Percentiles rank a stretch among this genome's conserved stretches.
phyloP scores from a whole-genome alignment of 2,888 invertebrate species.

The Malthinus flaveolus region DNA sequence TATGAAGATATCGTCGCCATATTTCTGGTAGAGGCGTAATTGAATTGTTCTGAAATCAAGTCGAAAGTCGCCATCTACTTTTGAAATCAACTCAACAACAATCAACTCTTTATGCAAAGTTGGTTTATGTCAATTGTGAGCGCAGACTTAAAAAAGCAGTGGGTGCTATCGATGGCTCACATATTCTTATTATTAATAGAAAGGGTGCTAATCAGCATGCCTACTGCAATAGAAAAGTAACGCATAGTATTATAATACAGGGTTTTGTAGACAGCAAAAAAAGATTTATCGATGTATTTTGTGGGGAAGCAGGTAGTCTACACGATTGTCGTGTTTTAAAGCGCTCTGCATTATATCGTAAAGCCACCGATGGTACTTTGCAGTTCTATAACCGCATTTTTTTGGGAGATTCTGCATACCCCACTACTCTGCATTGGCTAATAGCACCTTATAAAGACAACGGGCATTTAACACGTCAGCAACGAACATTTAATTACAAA shows the following conservation, averaged over 20 bases:
- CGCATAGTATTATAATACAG: conserved; percentile 16
- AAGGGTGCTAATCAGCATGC: background rate
- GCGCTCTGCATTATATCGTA: conserved; percentile 27
- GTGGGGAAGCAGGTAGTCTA: conserved; percentile 19
- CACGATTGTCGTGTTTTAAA: conserved; percentile 34
- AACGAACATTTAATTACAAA: conserved; percentile 28
- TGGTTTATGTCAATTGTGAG: too few relatives aligned
- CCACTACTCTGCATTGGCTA: conserved; percentile 24
- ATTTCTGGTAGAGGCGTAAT: background rate
- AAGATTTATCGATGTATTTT: conserved; percentile 18
- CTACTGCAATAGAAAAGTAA: conserved; percentile 17
- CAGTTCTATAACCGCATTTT: conserved; percentile 8
- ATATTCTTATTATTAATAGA: too few relatives aligned
- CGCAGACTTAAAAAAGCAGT: too few relatives aligned
- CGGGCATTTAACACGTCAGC: conserved; percentile 23
- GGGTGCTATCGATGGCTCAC: too few relatives aligned
- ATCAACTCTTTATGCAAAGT: too few relatives aligned
- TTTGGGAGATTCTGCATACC: conserved; percentile 30
- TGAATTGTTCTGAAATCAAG: background rate
- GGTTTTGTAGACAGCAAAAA: conserved; percentile 15
- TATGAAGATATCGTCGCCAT: background rate
- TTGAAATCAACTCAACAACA: too few relatives aligned
- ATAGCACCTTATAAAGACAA: conserved; percentile 31
- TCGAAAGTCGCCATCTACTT: too few relatives aligned
- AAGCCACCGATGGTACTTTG: conserved; percentile 6